phyloP scores from a whole-genome alignment of 1,140 invertebrate species.

The Lethocerus indicus region DNA sequence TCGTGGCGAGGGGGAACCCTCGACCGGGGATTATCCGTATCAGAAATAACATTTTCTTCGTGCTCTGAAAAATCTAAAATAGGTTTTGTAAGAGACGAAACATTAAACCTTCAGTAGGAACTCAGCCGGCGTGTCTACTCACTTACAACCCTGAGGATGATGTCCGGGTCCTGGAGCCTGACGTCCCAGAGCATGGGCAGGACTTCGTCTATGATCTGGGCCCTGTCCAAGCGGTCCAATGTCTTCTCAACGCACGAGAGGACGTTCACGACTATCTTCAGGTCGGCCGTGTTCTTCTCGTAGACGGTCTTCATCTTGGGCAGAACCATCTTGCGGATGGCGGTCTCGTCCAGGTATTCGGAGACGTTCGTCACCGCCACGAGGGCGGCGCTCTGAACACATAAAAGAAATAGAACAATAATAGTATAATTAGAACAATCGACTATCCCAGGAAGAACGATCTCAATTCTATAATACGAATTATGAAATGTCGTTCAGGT shows the following conservation, averaged over 20 bases:
- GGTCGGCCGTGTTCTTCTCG: constrained; percentile 63
- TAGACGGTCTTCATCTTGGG: constrained; percentile 78
- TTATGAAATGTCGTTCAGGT: too few relatives aligned
- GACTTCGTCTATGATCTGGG: constrained; percentile 80
- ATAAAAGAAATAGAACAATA: constrained; percentile 7
- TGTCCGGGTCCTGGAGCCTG: constrained; percentile 67
- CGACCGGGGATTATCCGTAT: too few relatives aligned
- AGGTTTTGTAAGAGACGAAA: too few relatives aligned
- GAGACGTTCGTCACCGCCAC: constrained; percentile 73
- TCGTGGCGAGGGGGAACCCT: too few relatives aligned
- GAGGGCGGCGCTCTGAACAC: constrained; percentile 64
- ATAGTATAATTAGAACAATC: background rate
- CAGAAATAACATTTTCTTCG: too few relatives aligned
- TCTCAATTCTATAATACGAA: too few relatives aligned
- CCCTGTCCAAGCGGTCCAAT: constrained; percentile 67
- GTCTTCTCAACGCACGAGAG: constrained; percentile 61
- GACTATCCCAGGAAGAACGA: background rate
- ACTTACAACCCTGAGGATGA: constrained; percentile 63
- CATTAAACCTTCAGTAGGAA: too few relatives aligned
- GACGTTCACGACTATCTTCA: constrained; percentile 58
- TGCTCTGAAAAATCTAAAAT: too few relatives aligned
- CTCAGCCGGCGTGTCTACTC: too few relatives aligned
- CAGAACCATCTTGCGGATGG: constrained; percentile 65
- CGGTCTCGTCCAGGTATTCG: constrained; percentile 66
- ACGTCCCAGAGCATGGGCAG: constrained; percentile 80